Evolutionary conservation across 2,113 vertebrate species (phyloP).

Genomic region (Charina bottae): DNA sequence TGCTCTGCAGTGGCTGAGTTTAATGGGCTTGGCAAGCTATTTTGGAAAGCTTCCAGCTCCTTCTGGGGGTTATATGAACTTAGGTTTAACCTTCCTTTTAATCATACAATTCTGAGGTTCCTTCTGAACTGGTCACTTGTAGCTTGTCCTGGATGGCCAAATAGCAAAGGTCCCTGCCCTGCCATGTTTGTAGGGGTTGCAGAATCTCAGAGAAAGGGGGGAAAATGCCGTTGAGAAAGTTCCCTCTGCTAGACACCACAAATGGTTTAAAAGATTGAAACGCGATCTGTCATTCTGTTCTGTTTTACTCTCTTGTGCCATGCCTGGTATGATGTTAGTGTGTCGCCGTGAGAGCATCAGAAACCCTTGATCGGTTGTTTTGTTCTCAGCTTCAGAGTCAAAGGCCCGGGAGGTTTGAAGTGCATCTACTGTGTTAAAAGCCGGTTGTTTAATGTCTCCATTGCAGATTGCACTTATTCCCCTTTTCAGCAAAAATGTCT

Average conservation of each 20-base stretch:
- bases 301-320: constrained; percentile 42
- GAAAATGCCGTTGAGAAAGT: neutral
- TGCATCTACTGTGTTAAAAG: constrained; percentile 69
- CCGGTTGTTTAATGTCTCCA: constrained; percentile 58
- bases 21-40: constrained; percentile 32
- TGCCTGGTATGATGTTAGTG: constrained; percentile 27
- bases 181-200: neutral
- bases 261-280: constrained; percentile 44
- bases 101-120: neutral
- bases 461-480: constrained; percentile 63
- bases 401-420: constrained; percentile 66
- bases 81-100: neutral
- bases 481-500: constrained; percentile 64
- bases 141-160: neutral
- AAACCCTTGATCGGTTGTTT: constrained; percentile 61
- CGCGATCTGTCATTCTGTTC: constrained; percentile 9
- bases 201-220: constrained; percentile 17
- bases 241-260: constrained; percentile 12
- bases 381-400: constrained; percentile 62
- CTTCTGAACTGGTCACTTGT: neutral
- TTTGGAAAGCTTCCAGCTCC: constrained; percentile 11
- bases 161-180: neutral
- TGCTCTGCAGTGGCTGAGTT: constrained; percentile 46
- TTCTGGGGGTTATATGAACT: constrained; percentile 15
- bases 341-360: constrained; percentile 61